Conservation (phyloP, 2,113 vertebrate genomes). For the Malurus elegans region DNA sequence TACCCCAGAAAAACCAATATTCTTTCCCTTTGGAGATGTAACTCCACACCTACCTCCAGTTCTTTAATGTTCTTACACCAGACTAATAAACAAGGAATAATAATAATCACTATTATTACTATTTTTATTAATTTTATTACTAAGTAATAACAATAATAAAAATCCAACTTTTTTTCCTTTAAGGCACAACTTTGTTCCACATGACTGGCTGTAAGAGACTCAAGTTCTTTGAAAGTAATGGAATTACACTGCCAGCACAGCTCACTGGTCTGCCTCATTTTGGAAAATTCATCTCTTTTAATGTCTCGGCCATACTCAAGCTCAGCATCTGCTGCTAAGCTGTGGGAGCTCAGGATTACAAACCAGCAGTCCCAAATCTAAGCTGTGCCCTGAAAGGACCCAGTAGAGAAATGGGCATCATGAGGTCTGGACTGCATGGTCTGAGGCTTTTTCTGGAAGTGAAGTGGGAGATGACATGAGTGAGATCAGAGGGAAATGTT, state of each 20-base stretch:
- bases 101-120: not conserved
- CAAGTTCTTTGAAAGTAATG: slow-evolving; percentile 63
- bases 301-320: not conserved
- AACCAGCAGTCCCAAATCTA: not conserved
- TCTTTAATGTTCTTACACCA: not conserved
- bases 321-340: not conserved
- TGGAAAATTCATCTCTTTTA: slow-evolving; percentile 60
- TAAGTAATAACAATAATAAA: not conserved
- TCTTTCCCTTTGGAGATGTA: not conserved
- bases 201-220: slow-evolving; percentile 57
- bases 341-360: not conserved
- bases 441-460: not conserved
- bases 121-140: too few relatives aligned
- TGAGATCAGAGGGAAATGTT: not conserved
- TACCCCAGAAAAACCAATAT: not conserved
- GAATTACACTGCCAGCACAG: slow-evolving; percentile 62
- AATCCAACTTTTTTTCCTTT: not conserved
- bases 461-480: not conserved
- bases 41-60: not conserved
- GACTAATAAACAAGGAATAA: not conserved
- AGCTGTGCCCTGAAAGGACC: not conserved
- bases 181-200: slow-evolving; percentile 36
- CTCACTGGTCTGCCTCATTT: slow-evolving; percentile 65
- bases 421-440: not conserved
- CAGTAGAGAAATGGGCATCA: not conserved